These are phyloP conservation scores for Sarcophaga variegata DNA, from an alignment of 2,888 invertebrate genomes.

Conservation along the genomic window DNA sequence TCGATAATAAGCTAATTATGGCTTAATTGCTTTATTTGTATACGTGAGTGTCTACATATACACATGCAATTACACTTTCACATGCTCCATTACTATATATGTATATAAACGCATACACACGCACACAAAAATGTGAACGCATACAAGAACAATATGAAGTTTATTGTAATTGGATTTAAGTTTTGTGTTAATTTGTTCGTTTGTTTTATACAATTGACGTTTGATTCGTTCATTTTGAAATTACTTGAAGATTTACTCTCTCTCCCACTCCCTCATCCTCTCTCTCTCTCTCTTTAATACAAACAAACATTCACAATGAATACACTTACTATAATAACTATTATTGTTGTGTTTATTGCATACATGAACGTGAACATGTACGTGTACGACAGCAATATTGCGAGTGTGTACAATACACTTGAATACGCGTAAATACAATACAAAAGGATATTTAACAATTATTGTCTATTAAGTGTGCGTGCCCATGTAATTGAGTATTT, in stretches of 20 bases:
- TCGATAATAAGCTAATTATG: slow-evolving; percentile 62
- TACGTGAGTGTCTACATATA: slow-evolving; percentile 14
- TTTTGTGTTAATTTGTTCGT: slow-evolving; percentile 60
- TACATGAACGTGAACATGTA: not conserved
- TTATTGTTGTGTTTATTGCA: not conserved
- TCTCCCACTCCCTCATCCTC: not conserved
- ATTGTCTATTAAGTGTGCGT: slow-evolving; percentile 26
- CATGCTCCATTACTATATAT: not conserved
- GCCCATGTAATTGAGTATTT: not conserved
- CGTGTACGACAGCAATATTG: not conserved
- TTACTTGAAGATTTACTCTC: slow-evolving; percentile 43
- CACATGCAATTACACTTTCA: not conserved
- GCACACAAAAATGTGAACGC: not conserved
- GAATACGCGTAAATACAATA: slow-evolving; percentile 10
- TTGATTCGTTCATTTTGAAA: slow-evolving; percentile 50
- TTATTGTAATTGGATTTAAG: slow-evolving; percentile 61
- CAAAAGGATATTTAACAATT: slow-evolving; percentile 29
- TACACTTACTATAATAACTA: not conserved
- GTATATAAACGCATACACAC: slow-evolving; percentile 5
- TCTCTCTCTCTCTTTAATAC: not conserved
- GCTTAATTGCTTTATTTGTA: slow-evolving; percentile 58
- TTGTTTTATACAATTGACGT: slow-evolving; percentile 59
- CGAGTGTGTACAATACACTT: not conserved
- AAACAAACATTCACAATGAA: not conserved
- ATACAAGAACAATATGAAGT: slow-evolving; percentile 41